Base-by-base conservation (phyloP, 2,888 invertebrate genomes). In the Xiphydria camelus region DNA sequence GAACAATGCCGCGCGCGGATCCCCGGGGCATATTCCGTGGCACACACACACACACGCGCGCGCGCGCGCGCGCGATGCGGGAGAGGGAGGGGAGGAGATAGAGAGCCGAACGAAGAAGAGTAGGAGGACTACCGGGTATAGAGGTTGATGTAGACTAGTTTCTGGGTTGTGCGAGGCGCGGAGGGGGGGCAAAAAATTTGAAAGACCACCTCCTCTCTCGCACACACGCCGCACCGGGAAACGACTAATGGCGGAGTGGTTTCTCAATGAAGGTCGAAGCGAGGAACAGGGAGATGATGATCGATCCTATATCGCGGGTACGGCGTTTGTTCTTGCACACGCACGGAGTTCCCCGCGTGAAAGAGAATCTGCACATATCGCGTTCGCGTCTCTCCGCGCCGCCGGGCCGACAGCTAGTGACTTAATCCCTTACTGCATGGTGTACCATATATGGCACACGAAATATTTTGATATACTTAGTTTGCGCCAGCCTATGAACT, bases 1-100 rank as follows among this genome's bases (percentile, higher is more conserved):
- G 47, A 40, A 58, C 57, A 59, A 56, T 56, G 42, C 43, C 22
- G 41, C 18, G 39, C 14, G 48, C 37, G 36, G 46, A 57, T 57
- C 55, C 57, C 51, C 35, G 47, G 55, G 45, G 59, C 53, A 49
- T 58, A 51, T 58, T 55, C 45, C 48, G 47, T n/a, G 36, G 41
- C 44, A 48, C 37, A 36, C 49, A 50, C 41, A 45, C 25, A 38
- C 33, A 36, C 33, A 29, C 18, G 10, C 19, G 33, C 18, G 29
- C n/a, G n/a, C n/a, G n/a, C n/a, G n/a, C n/a, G 26, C 12, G 26
- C 10, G 26, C 26, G 14, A 26, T 10, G 18, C 21, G 18, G 7
- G 20, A 42, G 14, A 39, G 23, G 25, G 15, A 17, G 29, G 18
- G 33, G 38, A 9, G 20, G 22, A 36, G 12, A 33, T 7, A 47